These are phyloP conservation scores for Forficula auricularia DNA, from an alignment of 1,140 invertebrate genomes.

Conservation along the genomic window DNA sequence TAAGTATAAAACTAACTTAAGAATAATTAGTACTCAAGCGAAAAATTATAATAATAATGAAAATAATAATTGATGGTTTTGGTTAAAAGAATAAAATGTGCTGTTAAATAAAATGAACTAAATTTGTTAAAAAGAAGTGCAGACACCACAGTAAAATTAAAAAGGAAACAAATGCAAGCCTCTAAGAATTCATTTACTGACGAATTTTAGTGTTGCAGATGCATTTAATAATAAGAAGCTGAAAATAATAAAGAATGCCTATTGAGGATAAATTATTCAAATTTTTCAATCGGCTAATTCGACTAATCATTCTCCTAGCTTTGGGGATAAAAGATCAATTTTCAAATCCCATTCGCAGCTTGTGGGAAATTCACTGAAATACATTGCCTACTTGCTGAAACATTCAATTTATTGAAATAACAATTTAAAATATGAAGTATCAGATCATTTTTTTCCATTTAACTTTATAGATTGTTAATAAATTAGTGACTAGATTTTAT, in stretches of 20 bases:
- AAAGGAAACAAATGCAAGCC: constrained; percentile 4
- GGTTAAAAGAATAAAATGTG: not conserved
- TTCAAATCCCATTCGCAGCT: too few species aligned
- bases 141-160: not conserved
- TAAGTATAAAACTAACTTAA: not conserved
- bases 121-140: not conserved
- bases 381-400: too few species aligned
- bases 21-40: not conserved
- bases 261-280: too few species aligned
- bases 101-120: constrained; percentile 4
- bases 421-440: too few species aligned
- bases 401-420: too few species aligned
- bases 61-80: not conserved
- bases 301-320: too few species aligned
- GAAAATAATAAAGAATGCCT: not conserved
- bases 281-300: too few species aligned
- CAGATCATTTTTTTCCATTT: too few species aligned
- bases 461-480: too few species aligned
- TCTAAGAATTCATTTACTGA: not conserved
- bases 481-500: too few species aligned
- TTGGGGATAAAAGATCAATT: too few species aligned
- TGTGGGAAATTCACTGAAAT: too few species aligned
- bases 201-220: not conserved
- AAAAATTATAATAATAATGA: not conserved
- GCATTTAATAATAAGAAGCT: not conserved